Evolutionary conservation across 2,113 vertebrate species (phyloP), one percentile per base, ranked within the genome.

Genomic region (Hoplias malabaricus): DNA sequence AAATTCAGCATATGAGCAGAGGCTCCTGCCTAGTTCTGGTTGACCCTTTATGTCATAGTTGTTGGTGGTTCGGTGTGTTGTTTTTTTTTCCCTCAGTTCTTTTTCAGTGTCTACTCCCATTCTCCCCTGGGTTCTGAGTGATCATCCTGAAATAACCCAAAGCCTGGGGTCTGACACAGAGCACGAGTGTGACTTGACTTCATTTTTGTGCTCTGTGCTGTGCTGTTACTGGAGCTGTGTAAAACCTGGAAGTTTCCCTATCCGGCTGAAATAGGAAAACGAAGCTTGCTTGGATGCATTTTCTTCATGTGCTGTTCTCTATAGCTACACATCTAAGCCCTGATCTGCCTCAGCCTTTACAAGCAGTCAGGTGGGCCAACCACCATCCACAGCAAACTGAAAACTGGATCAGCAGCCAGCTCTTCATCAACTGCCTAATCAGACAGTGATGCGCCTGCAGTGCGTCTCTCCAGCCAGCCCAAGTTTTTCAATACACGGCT

Each of bases 71-170:
- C 84, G 77, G 86, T 89, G 86, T 89, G 85, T 73, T 70, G 61
- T 82, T 85, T 88, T 88, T 85, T 86, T 82, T n/a, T n/a, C n/a
- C n/a, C n/a, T n/a, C n/a, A 82, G 84, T 78, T 84, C 86, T 79
- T 87, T 81, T 82, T 68, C 48, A 63, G 46, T 16, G 9, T n/a
- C 40, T 71, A 34, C 27, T 53, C 50, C n/a, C 48, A 67, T 85
- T 61, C 86, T 86, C 83, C 85, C 82, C 84, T 31, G 73, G 81
- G 85, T 81, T 83, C 50, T 82, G 56, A 86, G 70, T 72, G 57
- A 87, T 85, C 83, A 73, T 73, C 83, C 84, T 79, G 84, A 83
- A 82, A 85, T 76, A 77, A 86, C 86, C 85, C 81, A 82, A 81
- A 83, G 77, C 81, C 25, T 43, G 71, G 48, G n/a, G 83, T 80